Evolutionary conservation across 2,113 vertebrate species (phyloP).

Genomic region (Poecile atricapillus): DNA sequence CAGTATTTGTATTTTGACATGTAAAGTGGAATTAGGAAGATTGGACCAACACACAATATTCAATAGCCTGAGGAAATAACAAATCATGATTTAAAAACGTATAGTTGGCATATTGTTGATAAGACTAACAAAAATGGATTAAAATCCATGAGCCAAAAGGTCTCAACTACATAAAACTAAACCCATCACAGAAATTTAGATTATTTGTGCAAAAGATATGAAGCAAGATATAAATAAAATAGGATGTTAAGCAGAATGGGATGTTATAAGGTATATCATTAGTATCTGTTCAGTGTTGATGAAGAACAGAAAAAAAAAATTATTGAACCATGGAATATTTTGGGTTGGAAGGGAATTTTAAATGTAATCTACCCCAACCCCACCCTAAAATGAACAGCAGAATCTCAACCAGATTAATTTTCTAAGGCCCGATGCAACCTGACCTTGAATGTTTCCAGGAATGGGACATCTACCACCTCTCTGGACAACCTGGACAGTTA

Average conservation of each 20-base stretch:
- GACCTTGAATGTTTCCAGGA: neutral
- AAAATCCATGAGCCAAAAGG: neutral
- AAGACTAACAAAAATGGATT: neutral
- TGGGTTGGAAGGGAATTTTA: neutral
- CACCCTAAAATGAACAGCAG: rapidly evolving
- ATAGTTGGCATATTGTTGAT: rapidly evolving
- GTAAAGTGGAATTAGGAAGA: neutral
- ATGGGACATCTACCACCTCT: neutral
- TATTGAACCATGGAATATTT: neutral
- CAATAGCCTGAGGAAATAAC: neutral
- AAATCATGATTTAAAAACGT: neutral
- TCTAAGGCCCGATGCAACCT: rapidly evolving
- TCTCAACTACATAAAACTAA: neutral
- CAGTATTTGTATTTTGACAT: neutral
- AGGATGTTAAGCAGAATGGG: neutral
- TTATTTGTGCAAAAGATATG: neutral
- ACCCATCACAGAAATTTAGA: neutral
- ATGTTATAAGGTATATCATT: neutral
- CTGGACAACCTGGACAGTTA: neutral
- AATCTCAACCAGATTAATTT: neutral
- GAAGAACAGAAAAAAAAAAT: neutral
- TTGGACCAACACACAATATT: neutral
- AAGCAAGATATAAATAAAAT: neutral
- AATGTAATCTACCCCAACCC: neutral
- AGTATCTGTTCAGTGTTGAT: neutral